A percentile compares a stretch with the other conserved stretches of the same genome.
phyloP scores from a whole-genome alignment of 2,113 vertebrate genomes.

The Xenus cinereus region DNA sequence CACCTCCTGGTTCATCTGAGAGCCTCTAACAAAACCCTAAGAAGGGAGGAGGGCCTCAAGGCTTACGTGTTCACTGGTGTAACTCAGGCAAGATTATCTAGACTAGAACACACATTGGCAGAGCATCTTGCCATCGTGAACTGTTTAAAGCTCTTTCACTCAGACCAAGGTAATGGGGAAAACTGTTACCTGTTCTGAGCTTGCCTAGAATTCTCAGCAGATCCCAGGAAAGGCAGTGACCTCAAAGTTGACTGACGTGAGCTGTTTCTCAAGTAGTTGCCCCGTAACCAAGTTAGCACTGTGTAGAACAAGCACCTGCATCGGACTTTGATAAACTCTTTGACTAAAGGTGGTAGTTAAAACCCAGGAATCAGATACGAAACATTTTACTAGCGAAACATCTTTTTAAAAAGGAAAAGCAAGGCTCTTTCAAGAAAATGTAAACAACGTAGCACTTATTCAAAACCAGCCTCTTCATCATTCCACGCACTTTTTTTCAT shows the following conservation, averaged over 20 bases:
- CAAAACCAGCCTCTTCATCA: not conserved
- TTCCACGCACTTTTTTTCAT: not conserved
- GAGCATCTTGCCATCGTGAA: not conserved
- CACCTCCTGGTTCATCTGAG: not conserved
- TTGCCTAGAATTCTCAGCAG: not conserved
- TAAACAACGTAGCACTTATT: not conserved
- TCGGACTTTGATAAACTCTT: not conserved
- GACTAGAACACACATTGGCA: fast-evolving
- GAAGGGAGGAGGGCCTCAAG: not conserved
- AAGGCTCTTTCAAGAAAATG: not conserved
- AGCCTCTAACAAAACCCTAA: not conserved
- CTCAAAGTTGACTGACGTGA: not conserved
- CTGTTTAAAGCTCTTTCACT: not conserved
- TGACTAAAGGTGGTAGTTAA: not conserved
- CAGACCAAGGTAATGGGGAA: not conserved
- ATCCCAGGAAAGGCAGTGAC: not conserved
- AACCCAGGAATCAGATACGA: not conserved
- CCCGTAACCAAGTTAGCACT: not conserved
- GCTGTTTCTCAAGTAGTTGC: not conserved
- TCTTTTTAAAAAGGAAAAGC: not conserved
- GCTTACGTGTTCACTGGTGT: not conserved
- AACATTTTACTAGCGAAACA: not conserved
- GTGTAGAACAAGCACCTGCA: not conserved
- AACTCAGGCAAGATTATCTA: not conserved
- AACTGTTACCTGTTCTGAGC: not conserved